Conservation (phyloP, 2,888 invertebrate species). For the Ctena decussata region DNA sequence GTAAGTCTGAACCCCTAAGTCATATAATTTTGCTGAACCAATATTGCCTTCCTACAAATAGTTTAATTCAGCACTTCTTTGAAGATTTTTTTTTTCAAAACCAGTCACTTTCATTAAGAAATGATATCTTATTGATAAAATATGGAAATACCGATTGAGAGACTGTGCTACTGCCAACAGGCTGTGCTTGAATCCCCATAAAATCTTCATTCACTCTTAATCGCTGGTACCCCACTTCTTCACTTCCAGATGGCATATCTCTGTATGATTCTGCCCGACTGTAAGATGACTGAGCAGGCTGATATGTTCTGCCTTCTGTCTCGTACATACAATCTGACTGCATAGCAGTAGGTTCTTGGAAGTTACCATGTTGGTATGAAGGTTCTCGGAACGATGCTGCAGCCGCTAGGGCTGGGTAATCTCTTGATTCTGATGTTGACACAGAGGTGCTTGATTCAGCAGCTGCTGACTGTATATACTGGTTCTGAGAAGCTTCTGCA, state of each 20-base stretch:
- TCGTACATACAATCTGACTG: not conserved
- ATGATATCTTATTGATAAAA: too few relatives aligned
- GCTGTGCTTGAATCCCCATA: constrained; percentile 56
- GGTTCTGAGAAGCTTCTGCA: not conserved
- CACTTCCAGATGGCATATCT: constrained; percentile 68
- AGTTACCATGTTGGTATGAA: not conserved
- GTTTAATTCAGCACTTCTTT: too few relatives aligned
- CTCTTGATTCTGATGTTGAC: constrained; percentile 12
- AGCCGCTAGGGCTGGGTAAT: not conserved
- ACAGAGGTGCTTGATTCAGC: constrained; percentile 34
- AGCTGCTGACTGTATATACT: constrained; percentile 4
- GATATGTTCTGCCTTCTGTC: constrained; percentile 56
- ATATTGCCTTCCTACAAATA: too few relatives aligned
- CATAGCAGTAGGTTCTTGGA: not conserved
- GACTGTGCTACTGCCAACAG: constrained; percentile 76
- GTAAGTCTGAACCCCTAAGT: too few relatives aligned
- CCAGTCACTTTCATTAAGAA: too few relatives aligned
- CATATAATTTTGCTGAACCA: too few relatives aligned
- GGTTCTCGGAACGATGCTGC: constrained; percentile 35
- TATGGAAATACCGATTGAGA: constrained; percentile 61
- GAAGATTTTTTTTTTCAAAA: too few relatives aligned
- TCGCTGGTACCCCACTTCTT: constrained; percentile 69
- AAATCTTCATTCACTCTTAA: constrained; percentile 14
- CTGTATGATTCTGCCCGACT: constrained; percentile 67
- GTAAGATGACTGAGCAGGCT: constrained; percentile 75